Base-by-base conservation (phyloP, 2,113 vertebrate genomes). In the Phylloscopus trochiloides region DNA sequence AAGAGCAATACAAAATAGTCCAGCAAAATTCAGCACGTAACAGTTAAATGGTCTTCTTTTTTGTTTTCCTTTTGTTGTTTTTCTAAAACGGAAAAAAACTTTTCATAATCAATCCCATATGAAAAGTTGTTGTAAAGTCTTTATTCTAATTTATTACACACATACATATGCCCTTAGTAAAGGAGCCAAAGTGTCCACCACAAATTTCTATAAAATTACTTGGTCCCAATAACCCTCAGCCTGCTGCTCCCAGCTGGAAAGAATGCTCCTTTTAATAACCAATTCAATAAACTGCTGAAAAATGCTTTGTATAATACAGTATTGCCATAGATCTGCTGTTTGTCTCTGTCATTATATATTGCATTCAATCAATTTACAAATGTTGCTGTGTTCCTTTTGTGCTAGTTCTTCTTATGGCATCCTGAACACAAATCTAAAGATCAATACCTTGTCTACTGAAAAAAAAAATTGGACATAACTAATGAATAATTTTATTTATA, bases 401-500 rank as follows among this genome's bases (percentile, higher is more conserved):
- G 62, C 71, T 89, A 94, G 67, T 45, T 87, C 77, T 80, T 95
- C 93, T 85, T 96, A 91, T 14, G 57, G 93, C 86, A 94, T 96
- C 93, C 97, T 96, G 85, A 95, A 97, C 88, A 97, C 97, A 97
- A 97, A 98, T 94, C 86, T 71, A 83, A 94, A 97, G 97, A 98
- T 98, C 98, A 97, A 98, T 98, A 98, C 36, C 52, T 67, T 97
- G 95, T 98, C 98, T 96, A 73, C 92, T 88, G 96, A 96, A 97
- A 97, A 98, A 81, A 81, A 97, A 97, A 95, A 96, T 66, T 88
- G 87, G 92, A 96, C 90, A 92, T 95, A 97, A 97, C 97, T 98
- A 98, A 98, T 98, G 97, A 98, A 97, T 98, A 95, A 97, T 98
- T 97, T 98, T 97, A 98, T 98, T 98, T 97, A 97, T 95, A 98